Base-by-base conservation (phyloP, 2,113 vertebrate species). In the Alces alces region DNA sequence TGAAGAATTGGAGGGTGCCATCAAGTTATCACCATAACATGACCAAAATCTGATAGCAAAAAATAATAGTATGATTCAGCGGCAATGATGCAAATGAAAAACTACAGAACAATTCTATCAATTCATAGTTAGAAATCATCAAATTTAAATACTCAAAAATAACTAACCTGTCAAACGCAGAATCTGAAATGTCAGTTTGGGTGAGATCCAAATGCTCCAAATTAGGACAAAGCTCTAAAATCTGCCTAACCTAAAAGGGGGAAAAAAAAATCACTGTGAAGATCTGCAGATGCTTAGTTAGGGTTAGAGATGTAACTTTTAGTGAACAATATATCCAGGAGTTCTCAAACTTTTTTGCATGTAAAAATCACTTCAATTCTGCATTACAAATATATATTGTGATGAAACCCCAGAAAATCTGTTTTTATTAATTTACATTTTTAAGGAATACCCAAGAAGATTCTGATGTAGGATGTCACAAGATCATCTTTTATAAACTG, bases 191-290 rank as follows among this genome's bases (percentile, higher is more conserved):
- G 94, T 99, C 99, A 1, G 99, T 99, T 97, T 99, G 99, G 50
- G 99, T 99, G 97, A 99, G 99, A 98, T 99, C 99, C 98, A 99
- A 97, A 97, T 99, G 99, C 33, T 99, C 99, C 97, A 99, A 98
- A 84, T 99, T 99, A 73, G 99, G 99, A 95, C 99, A 99, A 92
- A 99, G 98, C 97, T 99, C 99, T 97, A 99, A 99, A 91, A 99
- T 99, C 97, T 99, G 99, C 79, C 99, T 99, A 55, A 99, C 99
- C 99, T 99, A 58, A 93, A 64, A 93, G 66, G 76, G 50, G 36
- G 7, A 96, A 6, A 43, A 6, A 43, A 88, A 61, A 89, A 52
- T 52, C 78, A 57, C 43, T 23, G 7, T 98, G 43, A 98, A 82
- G 36, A 88, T 33, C 43, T 88, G 4, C 13, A 80, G 30, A 80